Evolutionary conservation across 2,797 vertebrate genomes (phyloP).

Genomic region (Tolypeutes matacus): DNA sequence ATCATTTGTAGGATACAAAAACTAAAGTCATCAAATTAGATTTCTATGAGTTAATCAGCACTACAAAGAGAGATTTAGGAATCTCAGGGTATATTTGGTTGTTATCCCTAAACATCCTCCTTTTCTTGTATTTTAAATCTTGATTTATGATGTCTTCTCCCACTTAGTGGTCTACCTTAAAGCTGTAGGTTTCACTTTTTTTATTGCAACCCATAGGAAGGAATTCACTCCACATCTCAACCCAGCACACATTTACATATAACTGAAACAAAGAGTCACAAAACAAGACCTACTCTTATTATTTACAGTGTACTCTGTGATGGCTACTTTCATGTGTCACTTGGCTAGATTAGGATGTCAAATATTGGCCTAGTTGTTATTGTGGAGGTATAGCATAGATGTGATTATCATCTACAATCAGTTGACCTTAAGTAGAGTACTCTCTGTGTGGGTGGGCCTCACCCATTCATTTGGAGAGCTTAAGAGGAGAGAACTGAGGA

Average conservation of each 20-base stretch:
- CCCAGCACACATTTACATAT: not conserved
- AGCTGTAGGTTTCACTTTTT: not conserved
- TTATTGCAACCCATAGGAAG: not conserved
- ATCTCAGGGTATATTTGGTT: not conserved
- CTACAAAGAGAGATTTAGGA: conserved; percentile 19
- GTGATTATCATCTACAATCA: too few relatives aligned
- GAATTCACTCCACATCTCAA: not conserved
- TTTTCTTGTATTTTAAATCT: not conserved
- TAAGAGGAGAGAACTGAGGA: too few relatives aligned
- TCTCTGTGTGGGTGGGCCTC: too few relatives aligned
- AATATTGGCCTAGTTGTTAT: too few relatives aligned
- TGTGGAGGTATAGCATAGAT: too few relatives aligned
- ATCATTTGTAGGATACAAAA: conserved; percentile 8
- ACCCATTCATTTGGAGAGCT: too few relatives aligned
- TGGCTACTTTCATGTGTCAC: too few relatives aligned
- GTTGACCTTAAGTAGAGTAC: too few relatives aligned
- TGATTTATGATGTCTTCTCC: not conserved
- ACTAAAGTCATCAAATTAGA: not conserved
- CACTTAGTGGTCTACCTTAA: not conserved
- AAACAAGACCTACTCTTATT: not conserved
- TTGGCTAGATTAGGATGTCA: too few relatives aligned
- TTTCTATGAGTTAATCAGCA: not conserved
- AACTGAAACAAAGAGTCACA: not conserved
- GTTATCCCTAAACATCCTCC: not conserved
- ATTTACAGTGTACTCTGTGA: not conserved